These are phyloP conservation scores for Holotrichia oblita DNA, from an alignment of 1,140 invertebrate genomes.

Conservation along the genomic window DNA sequence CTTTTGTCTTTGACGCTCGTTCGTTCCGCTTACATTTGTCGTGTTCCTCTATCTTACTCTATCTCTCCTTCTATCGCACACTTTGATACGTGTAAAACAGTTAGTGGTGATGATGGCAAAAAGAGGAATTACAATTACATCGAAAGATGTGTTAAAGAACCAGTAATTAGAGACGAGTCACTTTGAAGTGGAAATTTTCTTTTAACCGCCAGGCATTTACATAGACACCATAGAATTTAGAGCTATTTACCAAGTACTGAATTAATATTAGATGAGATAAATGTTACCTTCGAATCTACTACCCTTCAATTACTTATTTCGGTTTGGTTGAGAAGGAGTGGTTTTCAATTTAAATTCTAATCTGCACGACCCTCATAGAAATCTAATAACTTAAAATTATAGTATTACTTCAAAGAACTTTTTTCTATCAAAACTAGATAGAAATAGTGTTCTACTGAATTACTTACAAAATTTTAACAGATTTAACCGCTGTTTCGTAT, in stretches of 20 bases:
- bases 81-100: not conserved
- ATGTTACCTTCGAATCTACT: not conserved
- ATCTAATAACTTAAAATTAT: too few species aligned
- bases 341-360: too few species aligned
- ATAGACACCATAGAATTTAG: not conserved
- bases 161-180: conserved; percentile 6
- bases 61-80: not conserved
- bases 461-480: too few species aligned
- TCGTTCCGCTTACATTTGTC: not conserved
- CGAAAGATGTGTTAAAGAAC: conserved; percentile 20
- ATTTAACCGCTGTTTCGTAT: too few species aligned
- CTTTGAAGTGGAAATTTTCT: conserved; percentile 9
- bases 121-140: conserved; percentile 30
- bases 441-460: too few species aligned
- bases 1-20: conserved; percentile 12
- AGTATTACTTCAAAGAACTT: too few species aligned
- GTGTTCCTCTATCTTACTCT: not conserved
- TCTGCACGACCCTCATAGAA: too few species aligned
- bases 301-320: not conserved
- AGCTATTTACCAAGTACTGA: not conserved
- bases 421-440: too few species aligned
- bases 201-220: not conserved
- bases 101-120: conserved; percentile 8
- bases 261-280: not conserved
- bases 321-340: too few species aligned